Base-by-base conservation (phyloP, 2,113 vertebrate genomes). In the Notothenia coriiceps region DNA sequence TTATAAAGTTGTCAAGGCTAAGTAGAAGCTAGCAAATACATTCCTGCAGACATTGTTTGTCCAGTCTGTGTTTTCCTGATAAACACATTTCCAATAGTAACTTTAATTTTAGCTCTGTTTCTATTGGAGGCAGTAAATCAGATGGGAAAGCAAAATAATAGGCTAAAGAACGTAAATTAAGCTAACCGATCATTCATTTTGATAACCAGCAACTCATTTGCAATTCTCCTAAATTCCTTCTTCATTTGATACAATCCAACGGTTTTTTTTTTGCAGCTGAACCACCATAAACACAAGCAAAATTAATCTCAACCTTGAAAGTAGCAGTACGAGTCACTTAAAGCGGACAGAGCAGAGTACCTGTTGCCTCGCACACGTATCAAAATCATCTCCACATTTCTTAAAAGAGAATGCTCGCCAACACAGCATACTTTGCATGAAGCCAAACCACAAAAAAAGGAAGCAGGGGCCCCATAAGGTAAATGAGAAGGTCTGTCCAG, bases 401-500 rank as follows among this genome's bases (percentile, higher is more conserved):
- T 70, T 22, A 2, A 33, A 47, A 64, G 35, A 20, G 40, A 0
- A 49, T 14, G 14, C 71, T 49, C n/a, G 70, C 74, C 68, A 77
- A 64, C 47, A 43, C 7, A 51, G 62, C 78, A 69, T 49, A 33
- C 25, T 69, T 64, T 52, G 57, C 43, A n/a, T 54, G 40, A 72
- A 67, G 35, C 17, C 40, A 56, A 72, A 52, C 71, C 76, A 86
- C 56, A 22, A 40, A 67, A 40, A 72, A 61, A 51, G 68, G 62
- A 79, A 83, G 74, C 46, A 35, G 71, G 25, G 63, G 50, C 70
- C 57, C 33, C 7, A 9, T 10, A 5, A 63, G 65, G 47, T 74
- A 25, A 80, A 78, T 66, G 22, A 60, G 13, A 22, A n/a, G 5
- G 57, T 78, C 56, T 72, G 76, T 65, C 18, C 35, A 74, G 29